Evolutionary conservation across 1,140 invertebrate genomes (phyloP), one percentile per base, ranked within the genome.

Genomic region (Drosophila ambigua): DNA sequence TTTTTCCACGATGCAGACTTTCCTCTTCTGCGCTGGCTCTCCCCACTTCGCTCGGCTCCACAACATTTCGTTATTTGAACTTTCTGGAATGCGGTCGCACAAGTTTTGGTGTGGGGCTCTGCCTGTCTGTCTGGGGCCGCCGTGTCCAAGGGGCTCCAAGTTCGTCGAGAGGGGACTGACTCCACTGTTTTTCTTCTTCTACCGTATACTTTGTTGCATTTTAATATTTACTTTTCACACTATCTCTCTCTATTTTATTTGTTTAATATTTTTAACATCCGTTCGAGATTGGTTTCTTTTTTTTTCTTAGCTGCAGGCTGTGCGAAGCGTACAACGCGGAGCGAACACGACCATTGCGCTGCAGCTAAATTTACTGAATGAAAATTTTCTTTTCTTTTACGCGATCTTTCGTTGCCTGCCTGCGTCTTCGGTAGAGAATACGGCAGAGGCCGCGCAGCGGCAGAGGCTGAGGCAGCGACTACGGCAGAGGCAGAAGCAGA

Each of bases 11-110:
- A 39, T 39, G 35, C 35, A 39, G 35, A 80, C 77, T 74, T 82
- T 62, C 73, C 58, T 77, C 79, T 82, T 78, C 23, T 74, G 79
- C 79, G 23, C 28, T 67, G 58, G 20, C 52, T 13, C 39, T 51
- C 44, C 49, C 44, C 49, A 8, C 16, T 52, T 68, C 62, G 35
- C 35, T 39, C 13, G 4, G 35, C 31, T 31, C 49, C 54, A 44
- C 52, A 61, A 71, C 35, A 39, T 39, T 39, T 74, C 65, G 82
- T 68, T 85, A 85, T 87, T 90, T 89, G 77, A 89, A 89, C 84
- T 88, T 78, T 79, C 76, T 89, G 85, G 85, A 90, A 90, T 90
- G 85, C 78, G 78, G 85, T 82, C 87, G 76, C 76, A 71, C 78
- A 75, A 85, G 81, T 79, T 90, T 80, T 65, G 35, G 54, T 64